Evolutionary conservation across 2,797 vertebrate species (phyloP), one percentile per base, ranked within the genome.

Genomic region (Clarias laeviceps): DNA sequence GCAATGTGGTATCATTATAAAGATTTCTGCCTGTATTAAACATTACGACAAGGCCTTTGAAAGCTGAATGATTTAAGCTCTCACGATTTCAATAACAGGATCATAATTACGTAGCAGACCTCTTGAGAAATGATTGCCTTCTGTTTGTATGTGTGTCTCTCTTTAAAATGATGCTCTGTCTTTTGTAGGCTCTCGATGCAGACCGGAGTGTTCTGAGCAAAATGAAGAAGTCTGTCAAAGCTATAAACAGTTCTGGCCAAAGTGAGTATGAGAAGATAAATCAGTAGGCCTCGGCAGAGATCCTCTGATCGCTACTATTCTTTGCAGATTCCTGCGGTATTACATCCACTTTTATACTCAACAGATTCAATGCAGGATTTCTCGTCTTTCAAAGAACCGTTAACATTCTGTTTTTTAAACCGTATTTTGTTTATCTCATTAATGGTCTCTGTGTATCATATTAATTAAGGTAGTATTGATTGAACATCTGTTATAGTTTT

Each of bases 161-260:
- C 17, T 76, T 66, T 24, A 37, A 70, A 76, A 50, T 32, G 9
- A 15, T 79, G 2, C 14, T 82, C 20, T 91, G 72, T 91, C 72
- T 82, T 18, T 93, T 92, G 82, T 87, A 99, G 98, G 96, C 92
- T 87, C 93, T 99, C 90, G 98, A 99, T 85, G 93, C 96, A 84
- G 98, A 99, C 90, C 92, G 97, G 88, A 97, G 94, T 1, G 95
- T 98, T 90, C 96, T 99, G 74, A 93, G 97, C 91, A 99, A 98
- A 92, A 97, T 99, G 94, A 99, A 99, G 95, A 99, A 99, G 91
- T 98, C 97, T 0, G 96, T 99, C 88, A 99, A 99, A 93, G 94
- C 97, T 82, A 97, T 98, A 89, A 96, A 97, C 90, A 85, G 93
- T 73, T 99, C 98, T 76, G 98, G 97, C 85, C 93, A 97, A 87